Evolutionary conservation across 1,140 invertebrate genomes (phyloP).

Genomic region (Drosophila teissieri): DNA sequence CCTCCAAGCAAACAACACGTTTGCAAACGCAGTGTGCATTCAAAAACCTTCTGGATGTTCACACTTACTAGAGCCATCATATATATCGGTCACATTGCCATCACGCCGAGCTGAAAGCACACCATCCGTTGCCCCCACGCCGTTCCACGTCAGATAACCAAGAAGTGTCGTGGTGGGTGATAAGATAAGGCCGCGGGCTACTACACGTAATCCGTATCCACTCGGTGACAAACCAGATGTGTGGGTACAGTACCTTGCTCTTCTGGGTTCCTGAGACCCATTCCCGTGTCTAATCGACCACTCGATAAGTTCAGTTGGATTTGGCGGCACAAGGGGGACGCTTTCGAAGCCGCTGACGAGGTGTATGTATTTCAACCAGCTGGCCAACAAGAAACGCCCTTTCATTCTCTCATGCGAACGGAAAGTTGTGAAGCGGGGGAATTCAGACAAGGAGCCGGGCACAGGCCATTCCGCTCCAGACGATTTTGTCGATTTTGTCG

Average conservation of each 20-base stretch:
- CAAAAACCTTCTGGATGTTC: background rate
- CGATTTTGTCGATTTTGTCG: slow-evolving; percentile 25
- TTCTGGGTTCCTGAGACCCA: slow-evolving; percentile 1
- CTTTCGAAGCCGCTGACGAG: slow-evolving; percentile 6
- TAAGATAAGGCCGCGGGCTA: slow-evolving; percentile 30
- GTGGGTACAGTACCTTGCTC: slow-evolving; percentile 13
- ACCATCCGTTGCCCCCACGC: slow-evolving; percentile 18
- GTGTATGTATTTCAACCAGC: slow-evolving; percentile 6
- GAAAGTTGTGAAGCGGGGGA: too few species aligned
- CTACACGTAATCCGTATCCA: slow-evolving; percentile 47
- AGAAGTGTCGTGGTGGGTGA: slow-evolving; percentile 45
- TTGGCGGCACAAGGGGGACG: background rate
- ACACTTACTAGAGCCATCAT: slow-evolving; percentile 4
- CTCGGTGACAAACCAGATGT: slow-evolving; percentile 12
- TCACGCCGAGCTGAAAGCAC: slow-evolving; percentile 20
- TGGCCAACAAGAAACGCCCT: slow-evolving; percentile 42
- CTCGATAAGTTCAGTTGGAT: slow-evolving; percentile 21
- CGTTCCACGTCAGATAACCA: slow-evolving; percentile 42
- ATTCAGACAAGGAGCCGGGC: background rate
- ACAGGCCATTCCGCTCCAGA: slow-evolving; percentile 12
- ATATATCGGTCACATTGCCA: slow-evolving; percentile 47
- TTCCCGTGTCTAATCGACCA: slow-evolving; percentile 9
- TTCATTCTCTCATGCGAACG: slow-evolving; percentile 26
- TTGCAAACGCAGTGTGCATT: background rate
- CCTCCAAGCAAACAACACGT: too few species aligned